These are phyloP conservation scores for Budorcas taxicolor DNA, from an alignment of 2,113 vertebrate genomes.

Conservation along the genomic window DNA sequence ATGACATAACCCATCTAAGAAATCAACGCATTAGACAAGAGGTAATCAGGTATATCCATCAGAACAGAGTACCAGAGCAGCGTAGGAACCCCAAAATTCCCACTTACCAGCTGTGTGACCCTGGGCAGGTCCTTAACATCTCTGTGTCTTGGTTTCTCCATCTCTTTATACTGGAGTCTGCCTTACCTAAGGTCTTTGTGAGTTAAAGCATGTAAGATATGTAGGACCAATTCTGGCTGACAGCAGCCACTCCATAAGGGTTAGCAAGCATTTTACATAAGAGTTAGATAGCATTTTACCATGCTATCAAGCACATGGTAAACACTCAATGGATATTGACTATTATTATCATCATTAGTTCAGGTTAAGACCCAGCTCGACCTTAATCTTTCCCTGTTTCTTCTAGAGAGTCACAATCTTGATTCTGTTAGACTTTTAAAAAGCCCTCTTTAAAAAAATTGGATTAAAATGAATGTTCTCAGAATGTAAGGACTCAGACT, in stretches of 20 bases:
- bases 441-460: not conserved
- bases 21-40: not conserved
- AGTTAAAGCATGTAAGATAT: not conserved
- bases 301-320: not conserved
- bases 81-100: not conserved
- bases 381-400: not conserved
- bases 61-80: not conserved
- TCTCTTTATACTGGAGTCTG: not conserved
- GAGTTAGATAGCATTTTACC: too few species aligned
- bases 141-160: not conserved
- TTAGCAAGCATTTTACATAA: too few species aligned
- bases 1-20: not conserved
- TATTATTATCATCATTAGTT: conserved; percentile 26
- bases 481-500: not conserved
- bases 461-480: conserved; percentile 23
- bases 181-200: not conserved
- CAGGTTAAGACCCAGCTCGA: conserved; percentile 9
- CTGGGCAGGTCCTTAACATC: not conserved
- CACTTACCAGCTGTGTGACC: not conserved
- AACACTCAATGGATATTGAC: not conserved
- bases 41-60: not conserved
- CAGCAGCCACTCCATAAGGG: not conserved
- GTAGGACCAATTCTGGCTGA: not conserved
- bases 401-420: not conserved
- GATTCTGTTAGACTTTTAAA: not conserved